A percentile compares a stretch with the other conserved stretches of the same genome.
phyloP scores from a whole-genome alignment of 2,888 invertebrate species.

The Cybosia mesomella region DNA sequence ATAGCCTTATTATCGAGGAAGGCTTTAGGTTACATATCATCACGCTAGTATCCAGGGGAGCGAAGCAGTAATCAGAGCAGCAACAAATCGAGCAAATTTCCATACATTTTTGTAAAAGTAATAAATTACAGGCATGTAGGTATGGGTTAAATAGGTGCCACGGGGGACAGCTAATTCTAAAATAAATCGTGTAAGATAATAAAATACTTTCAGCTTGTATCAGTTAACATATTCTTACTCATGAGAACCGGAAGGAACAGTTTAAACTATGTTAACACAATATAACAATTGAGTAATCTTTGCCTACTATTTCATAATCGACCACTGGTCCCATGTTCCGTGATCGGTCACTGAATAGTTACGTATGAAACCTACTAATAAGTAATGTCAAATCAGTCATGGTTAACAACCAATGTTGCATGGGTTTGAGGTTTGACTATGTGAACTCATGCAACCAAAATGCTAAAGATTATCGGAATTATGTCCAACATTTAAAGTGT shows the following conservation, averaged over 20 bases:
- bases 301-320: slow-evolving; percentile 41
- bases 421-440: slow-evolving; percentile 26
- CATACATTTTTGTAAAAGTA: too few species aligned
- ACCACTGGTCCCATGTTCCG: slow-evolving; percentile 39
- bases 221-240: not conserved
- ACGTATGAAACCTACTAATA: slow-evolving; percentile 40
- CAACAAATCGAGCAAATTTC: too few species aligned
- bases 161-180: too few species aligned
- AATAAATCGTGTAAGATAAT: not conserved
- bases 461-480: slow-evolving; percentile 1
- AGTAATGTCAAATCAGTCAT: slow-evolving; percentile 40
- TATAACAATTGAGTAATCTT: slow-evolving; percentile 39
- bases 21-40: too few species aligned
- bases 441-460: slow-evolving; percentile 37
- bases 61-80: too few species aligned
- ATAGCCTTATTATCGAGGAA: too few species aligned
- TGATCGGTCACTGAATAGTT: slow-evolving; percentile 49
- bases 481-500: not conserved
- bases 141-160: too few species aligned
- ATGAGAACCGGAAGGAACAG: slow-evolving; percentile 13
- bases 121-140: too few species aligned
- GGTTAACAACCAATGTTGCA: slow-evolving; percentile 38
- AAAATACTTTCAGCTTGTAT: not conserved
- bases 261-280: slow-evolving; percentile 10
- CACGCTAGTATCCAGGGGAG: too few species aligned